Evolutionary conservation across 1,140 invertebrate species (phyloP).

Genomic region (Drosophila bocki): DNA sequence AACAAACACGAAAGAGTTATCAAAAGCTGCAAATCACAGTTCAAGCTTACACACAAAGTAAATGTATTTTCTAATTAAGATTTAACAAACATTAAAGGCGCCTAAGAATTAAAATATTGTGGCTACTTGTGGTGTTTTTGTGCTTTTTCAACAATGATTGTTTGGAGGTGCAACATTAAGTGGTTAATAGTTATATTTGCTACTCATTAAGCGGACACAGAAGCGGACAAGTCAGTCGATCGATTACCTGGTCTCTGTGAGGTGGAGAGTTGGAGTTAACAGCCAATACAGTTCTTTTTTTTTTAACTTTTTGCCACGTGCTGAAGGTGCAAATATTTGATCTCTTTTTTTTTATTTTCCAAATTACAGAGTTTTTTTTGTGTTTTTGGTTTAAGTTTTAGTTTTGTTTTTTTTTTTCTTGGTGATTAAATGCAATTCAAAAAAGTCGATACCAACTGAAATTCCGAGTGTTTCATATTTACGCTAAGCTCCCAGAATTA

Average conservation of each 20-base stretch:
- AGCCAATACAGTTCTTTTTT: constrained; percentile 55
- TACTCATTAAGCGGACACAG: constrained; percentile 15
- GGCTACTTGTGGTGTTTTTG: constrained; percentile 1
- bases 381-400: constrained; percentile 10
- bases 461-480: constrained; percentile 88
- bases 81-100: constrained; percentile 45
- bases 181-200: constrained; percentile 1
- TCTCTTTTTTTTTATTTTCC: constrained; percentile 6
- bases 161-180: constrained; percentile 12
- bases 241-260: constrained; percentile 50
- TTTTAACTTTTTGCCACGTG: constrained; percentile 49
- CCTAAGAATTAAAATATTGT: not conserved
- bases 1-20: constrained; percentile 8
- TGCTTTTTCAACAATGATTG: not conserved
- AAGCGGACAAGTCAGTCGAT: constrained; percentile 35
- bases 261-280: constrained; percentile 30
- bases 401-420: constrained; percentile 33
- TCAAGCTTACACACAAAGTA: constrained; percentile 12
- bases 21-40: constrained; percentile 35
- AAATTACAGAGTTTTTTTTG: constrained; percentile 12
- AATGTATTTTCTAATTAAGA: constrained; percentile 12
- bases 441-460: constrained; percentile 91
- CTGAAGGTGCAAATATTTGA: constrained; percentile 49
- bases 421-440: constrained; percentile 81
- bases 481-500: constrained; percentile 93